Conservation (phyloP, 2,888 invertebrate genomes). For the Sinopyrophorus schimmeli region DNA sequence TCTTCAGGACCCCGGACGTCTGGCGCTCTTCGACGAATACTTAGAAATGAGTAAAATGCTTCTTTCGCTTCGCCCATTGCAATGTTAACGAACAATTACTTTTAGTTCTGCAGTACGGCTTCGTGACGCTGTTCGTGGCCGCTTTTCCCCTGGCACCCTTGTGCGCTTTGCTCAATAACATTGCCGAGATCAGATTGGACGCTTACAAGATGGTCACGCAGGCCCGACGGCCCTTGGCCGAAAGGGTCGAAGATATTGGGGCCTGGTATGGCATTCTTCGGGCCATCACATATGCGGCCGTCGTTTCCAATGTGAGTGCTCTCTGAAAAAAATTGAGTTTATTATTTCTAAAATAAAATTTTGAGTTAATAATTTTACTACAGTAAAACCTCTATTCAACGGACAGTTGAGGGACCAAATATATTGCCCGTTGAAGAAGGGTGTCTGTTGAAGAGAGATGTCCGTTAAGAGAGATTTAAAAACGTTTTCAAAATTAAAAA, state of each 20-base stretch:
- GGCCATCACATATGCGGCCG: constrained; percentile 88
- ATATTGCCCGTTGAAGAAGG: too few species aligned
- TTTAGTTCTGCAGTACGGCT: constrained; percentile 94
- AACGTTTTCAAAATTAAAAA: too few species aligned
- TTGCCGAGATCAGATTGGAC: constrained; percentile 92
- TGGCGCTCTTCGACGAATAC: constrained; percentile 95
- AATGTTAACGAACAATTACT: constrained; percentile 33
- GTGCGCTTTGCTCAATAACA: constrained; percentile 93
- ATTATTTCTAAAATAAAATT: too few species aligned
- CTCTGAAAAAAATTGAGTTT: background rate
- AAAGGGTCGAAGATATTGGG: constrained; percentile 90
- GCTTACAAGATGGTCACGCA: constrained; percentile 98
- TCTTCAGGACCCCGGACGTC: constrained; percentile 82
- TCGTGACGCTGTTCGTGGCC: constrained; percentile 95
- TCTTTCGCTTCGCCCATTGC: background rate
- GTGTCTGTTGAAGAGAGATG: too few species aligned
- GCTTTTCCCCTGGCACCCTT: constrained; percentile 96
- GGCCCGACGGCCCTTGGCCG: constrained; percentile 84
- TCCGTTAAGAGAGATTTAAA: too few species aligned
- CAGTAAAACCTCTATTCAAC: too few species aligned
- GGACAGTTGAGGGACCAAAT: too few species aligned
- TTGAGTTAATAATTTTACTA: too few species aligned
- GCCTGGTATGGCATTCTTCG: constrained; percentile 90
- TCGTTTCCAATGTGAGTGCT: constrained; percentile 77
- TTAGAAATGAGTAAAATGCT: constrained; percentile 85